These are phyloP conservation scores for Lordiphosa clarofinis DNA, from an alignment of 1,140 invertebrate genomes.

Conservation along the genomic window DNA sequence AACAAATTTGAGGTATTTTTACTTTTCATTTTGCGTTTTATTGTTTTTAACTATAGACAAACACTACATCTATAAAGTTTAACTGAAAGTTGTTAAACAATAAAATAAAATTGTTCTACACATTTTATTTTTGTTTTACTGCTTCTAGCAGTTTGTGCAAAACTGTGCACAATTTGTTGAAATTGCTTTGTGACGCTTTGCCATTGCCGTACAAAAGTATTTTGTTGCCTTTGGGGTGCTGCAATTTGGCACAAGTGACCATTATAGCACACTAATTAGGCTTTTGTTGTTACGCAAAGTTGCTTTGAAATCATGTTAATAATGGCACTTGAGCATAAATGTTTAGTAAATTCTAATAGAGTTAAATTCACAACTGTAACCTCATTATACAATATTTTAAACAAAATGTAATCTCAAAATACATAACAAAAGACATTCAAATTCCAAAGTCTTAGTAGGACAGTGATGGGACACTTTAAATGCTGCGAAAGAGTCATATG, in stretches of 20 bases:
- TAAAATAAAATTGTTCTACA: conserved; percentile 11
- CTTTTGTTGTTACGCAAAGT: background rate
- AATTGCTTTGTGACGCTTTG: conserved; percentile 6
- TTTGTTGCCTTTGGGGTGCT: too few species aligned
- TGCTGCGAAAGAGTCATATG: too few species aligned
- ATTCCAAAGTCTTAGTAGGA: too few species aligned
- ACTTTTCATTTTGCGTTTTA: background rate
- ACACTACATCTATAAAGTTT: background rate
- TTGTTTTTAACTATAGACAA: background rate
- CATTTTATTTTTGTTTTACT: conserved; percentile 2
- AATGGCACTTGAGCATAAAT: too few species aligned
- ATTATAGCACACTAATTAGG: conserved; percentile 6
- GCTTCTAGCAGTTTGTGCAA: background rate
- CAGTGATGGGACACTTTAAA: too few species aligned
- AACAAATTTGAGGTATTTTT: conserved; percentile 1
- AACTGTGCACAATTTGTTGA: conserved; percentile 7
- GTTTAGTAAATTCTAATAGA: too few species aligned
- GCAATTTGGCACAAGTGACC: conserved; percentile 5
- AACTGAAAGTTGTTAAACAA: conserved; percentile 12
- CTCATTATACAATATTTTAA: too few species aligned
- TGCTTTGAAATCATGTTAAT: too few species aligned
- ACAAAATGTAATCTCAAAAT: too few species aligned
- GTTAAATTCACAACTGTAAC: too few species aligned
- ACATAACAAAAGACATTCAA: too few species aligned
- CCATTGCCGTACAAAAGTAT: too few species aligned